A percentile compares a stretch with the other conserved stretches of the same genome.
Evolutionary conservation across 1,140 invertebrate genomes (phyloP).

Genomic region (Periplaneta americana): DNA sequence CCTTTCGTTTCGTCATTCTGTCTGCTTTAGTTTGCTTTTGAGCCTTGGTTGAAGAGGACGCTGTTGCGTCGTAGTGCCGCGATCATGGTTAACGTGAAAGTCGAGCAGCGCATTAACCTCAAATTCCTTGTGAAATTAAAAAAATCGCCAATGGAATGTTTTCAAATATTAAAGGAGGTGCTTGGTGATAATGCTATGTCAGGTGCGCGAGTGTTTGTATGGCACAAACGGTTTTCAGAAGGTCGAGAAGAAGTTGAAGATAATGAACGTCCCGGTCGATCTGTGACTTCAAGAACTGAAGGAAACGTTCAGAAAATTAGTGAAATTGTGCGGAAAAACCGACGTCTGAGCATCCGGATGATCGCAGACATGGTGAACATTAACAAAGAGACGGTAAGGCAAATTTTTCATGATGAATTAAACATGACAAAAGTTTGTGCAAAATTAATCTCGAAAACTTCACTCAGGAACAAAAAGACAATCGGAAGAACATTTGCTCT

Average conservation of each 20-base stretch:
- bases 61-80: too few relatives aligned
- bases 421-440: background rate
- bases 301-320: background rate
- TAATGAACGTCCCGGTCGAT: too few relatives aligned
- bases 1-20: too few relatives aligned
- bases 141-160: background rate
- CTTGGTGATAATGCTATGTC: background rate
- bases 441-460: too few relatives aligned
- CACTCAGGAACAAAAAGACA: too few relatives aligned
- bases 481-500: too few relatives aligned
- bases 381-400: background rate
- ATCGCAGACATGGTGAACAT: background rate
- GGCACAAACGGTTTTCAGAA: too few relatives aligned
- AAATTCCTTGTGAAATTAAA: background rate
- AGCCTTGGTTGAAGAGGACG: too few relatives aligned
- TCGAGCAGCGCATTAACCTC: background rate
- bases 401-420: background rate
- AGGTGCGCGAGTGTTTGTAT: too few relatives aligned
- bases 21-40: too few relatives aligned
- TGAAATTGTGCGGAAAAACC: background rate
- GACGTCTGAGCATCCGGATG: background rate
- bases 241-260: too few relatives aligned
- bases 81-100: too few relatives aligned
- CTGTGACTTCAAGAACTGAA: background rate
- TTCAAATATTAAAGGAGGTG: background rate